A percentile compares a stretch with the other conserved stretches of the same genome.
phyloP scores from a whole-genome alignment of 2,113 vertebrate genomes.

The Mustela lutreola region DNA sequence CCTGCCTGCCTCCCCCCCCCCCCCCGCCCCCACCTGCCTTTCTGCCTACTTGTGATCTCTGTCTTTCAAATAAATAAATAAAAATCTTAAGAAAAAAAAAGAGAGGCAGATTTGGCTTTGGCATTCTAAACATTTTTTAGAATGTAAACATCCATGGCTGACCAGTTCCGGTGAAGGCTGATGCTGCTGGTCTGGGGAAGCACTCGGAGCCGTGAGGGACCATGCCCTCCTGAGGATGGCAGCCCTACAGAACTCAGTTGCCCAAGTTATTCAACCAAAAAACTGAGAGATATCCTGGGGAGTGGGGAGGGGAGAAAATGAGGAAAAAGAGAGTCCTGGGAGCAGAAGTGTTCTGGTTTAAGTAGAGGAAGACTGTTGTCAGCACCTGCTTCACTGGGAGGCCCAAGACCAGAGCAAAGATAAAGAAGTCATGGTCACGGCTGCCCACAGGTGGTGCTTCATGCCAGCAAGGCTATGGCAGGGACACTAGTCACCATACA shows the following conservation, averaged over 20 bases:
- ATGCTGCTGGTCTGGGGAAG: no score
- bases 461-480: accelerated
- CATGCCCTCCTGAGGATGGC: background rate
- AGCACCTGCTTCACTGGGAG: background rate
- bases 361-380: background rate
- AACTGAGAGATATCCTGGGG: background rate
- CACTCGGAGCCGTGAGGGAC: accelerated
- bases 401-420: background rate
- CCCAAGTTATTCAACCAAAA: background rate
- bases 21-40: no score
- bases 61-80: no score
- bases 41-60: no score
- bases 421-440: background rate
- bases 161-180: no score
- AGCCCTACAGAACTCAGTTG: background rate
- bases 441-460: background rate
- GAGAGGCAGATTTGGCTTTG: background rate
- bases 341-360: background rate
- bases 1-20: no score
- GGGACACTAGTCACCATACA: background rate
- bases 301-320: accelerated
- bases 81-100: no score
- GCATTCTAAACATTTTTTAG: background rate
- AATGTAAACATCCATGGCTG: background rate
- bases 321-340: background rate